Evolutionary conservation across 1,140 invertebrate genomes (phyloP).

Genomic region (Metopolophium dirhodum): DNA sequence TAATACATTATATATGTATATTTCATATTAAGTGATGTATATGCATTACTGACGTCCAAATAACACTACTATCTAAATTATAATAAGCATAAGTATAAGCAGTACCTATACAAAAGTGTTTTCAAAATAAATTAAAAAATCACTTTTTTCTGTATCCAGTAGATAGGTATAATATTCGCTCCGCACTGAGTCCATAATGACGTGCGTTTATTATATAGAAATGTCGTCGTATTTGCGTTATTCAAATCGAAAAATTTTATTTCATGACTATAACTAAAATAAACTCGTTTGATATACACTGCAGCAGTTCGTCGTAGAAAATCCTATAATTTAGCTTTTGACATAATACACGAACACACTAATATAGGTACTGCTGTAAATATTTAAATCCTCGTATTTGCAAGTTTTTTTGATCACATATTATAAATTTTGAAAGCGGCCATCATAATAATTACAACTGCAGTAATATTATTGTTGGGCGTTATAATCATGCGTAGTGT

Average conservation of each 20-base stretch:
- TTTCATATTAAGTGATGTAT: not conserved
- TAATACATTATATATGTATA: not conserved
- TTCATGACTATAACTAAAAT: not conserved
- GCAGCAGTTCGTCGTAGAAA: not conserved
- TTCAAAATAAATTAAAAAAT: not conserved
- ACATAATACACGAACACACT: not conserved
- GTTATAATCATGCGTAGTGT: not conserved
- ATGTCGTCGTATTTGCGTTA: not conserved
- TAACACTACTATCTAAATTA: conserved; percentile 1
- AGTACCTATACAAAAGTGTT: not conserved
- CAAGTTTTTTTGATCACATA: not conserved
- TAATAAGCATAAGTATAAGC: not conserved
- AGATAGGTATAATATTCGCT: not conserved
- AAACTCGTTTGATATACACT: not conserved
- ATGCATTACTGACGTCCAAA: not conserved
- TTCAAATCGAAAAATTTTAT: not conserved
- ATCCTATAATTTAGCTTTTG: not conserved
- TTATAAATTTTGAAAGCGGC: not conserved
- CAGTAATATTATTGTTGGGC: not conserved
- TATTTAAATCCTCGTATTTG: not conserved
- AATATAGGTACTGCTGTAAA: not conserved
- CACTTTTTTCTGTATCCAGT: not conserved
- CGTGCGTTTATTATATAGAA: not conserved
- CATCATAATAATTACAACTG: not conserved
- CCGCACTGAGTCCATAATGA: not conserved